These are phyloP conservation scores for Halocynthia aurantium DNA, from an alignment of 23 tunicate genomes.

Conservation along the genomic window DNA sequence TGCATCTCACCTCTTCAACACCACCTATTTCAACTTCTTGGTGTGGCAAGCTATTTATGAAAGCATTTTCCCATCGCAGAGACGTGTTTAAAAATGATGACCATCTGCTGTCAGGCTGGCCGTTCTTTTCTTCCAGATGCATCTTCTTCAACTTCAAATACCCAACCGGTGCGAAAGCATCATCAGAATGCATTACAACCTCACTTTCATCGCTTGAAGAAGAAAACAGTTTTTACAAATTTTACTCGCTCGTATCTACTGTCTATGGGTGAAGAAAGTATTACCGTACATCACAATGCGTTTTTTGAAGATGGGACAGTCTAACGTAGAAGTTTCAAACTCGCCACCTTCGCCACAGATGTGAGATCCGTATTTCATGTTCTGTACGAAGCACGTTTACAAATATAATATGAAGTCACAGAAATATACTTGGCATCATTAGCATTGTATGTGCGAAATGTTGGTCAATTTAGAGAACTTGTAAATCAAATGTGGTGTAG, in stretches of 20 bases:
- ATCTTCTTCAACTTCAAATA: slow-evolving; percentile 48
- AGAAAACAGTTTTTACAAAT: not conserved
- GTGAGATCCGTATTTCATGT: slow-evolving; percentile 69
- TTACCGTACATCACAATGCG: slow-evolving; percentile 53
- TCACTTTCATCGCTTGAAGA: slow-evolving; percentile 51
- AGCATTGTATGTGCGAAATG: too few relatives aligned
- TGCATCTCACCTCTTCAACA: too few relatives aligned
- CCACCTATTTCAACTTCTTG: too few relatives aligned
- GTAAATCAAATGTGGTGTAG: not conserved
- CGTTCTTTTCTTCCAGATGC: slow-evolving; percentile 50
- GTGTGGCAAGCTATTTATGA: too few relatives aligned
- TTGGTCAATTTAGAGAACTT: too few relatives aligned
- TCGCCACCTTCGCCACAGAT: slow-evolving; percentile 98
- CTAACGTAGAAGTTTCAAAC: slow-evolving; percentile 91
- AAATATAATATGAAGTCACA: too few relatives aligned
- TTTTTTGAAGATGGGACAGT: slow-evolving; percentile 91
- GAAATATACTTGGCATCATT: too few relatives aligned
- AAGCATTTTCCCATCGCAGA: too few relatives aligned
- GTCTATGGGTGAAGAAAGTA: not conserved
- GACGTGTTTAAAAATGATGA: too few relatives aligned
- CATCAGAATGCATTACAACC: slow-evolving; percentile 81
- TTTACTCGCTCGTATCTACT: not conserved
- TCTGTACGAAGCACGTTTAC: slow-evolving; percentile 1
- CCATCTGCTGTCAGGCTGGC: too few relatives aligned
- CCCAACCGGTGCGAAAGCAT: slow-evolving; percentile 55